Conservation (phyloP, 2,113 vertebrate species). For the Oreochromis niloticus region DNA sequence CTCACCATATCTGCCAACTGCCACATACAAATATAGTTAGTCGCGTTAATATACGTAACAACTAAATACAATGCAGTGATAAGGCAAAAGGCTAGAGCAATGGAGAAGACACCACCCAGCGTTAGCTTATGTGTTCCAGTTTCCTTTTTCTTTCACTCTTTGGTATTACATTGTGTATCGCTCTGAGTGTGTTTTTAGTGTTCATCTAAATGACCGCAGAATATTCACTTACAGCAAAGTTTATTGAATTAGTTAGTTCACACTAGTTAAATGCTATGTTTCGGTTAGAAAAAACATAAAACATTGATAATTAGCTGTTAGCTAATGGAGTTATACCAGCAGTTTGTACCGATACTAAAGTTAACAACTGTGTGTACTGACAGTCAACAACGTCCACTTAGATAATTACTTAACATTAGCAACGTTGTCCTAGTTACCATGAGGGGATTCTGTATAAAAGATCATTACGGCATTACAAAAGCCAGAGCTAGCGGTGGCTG, state of each 20-base stretch:
- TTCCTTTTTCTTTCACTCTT: neutral
- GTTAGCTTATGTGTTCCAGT: neutral
- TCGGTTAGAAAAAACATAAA: neutral
- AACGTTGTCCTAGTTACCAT: fast-evolving
- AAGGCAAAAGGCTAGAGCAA: too few relatives aligned
- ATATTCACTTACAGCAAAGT: neutral
- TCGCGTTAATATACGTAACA: neutral
- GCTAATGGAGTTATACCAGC: neutral
- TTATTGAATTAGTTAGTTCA: neutral
- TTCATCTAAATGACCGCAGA: neutral
- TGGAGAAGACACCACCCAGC: neutral
- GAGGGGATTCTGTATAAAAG: neutral
- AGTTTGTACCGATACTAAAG: neutral
- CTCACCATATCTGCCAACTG: slow-evolving; percentile 69
- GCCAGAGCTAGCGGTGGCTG: neutral
- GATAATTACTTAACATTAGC: neutral
- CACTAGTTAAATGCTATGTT: neutral
- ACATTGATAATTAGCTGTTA: neutral
- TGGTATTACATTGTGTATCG: neutral
- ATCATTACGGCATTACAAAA: neutral
- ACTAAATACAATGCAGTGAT: neutral
- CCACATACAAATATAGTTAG: neutral
- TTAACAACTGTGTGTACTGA: neutral
- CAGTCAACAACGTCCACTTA: neutral
- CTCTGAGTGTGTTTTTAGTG: neutral